Conservation (phyloP, 1,140 invertebrate genomes). For the Ladona fulva region DNA sequence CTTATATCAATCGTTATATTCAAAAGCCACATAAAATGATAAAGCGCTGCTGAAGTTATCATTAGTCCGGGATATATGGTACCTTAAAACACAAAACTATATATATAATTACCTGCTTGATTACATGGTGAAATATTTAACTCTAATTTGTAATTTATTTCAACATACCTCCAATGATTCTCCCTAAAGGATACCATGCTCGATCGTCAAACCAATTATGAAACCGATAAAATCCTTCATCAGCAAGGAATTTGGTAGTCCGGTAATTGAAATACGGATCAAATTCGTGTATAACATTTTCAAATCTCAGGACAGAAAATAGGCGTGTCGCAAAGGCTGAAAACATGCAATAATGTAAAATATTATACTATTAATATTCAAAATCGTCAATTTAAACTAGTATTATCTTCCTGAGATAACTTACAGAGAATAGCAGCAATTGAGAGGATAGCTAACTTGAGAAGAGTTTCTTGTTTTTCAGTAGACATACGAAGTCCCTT, state of each 20-base stretch:
- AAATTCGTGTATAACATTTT: conserved; percentile 98
- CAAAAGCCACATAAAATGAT: conserved; percentile 77
- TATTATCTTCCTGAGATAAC: conserved; percentile 33
- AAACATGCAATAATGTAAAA: conserved; percentile 32
- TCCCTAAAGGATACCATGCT: conserved; percentile 95
- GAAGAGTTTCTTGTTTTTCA: conserved; percentile 90
- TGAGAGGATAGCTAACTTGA: conserved; percentile 85
- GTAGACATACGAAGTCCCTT: conserved; percentile 44
- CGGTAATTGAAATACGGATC: conserved; percentile 99
- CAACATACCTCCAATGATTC: conserved; percentile 82
- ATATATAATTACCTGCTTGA: neutral
- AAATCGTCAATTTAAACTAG: conserved; percentile 11
- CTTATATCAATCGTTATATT: conserved; percentile 94
- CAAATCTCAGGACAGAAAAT: conserved; percentile 94
- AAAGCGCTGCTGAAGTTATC: conserved; percentile 90
- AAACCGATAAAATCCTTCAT: conserved; percentile 96
- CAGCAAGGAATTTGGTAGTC: conserved; percentile 86
- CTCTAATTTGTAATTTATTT: neutral
- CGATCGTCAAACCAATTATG: conserved; percentile 99
- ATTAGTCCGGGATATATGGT: conserved; percentile 97
- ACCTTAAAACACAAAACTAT: conserved; percentile 42
- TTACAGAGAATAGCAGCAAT: conserved; percentile 89
- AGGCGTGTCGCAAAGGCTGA: conserved; percentile 89
- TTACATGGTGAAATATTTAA: neutral
- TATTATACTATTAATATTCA: conserved; percentile 18